Base-by-base conservation (phyloP, 2,797 vertebrate genomes). In the Dromococcyx pavoninus region DNA sequence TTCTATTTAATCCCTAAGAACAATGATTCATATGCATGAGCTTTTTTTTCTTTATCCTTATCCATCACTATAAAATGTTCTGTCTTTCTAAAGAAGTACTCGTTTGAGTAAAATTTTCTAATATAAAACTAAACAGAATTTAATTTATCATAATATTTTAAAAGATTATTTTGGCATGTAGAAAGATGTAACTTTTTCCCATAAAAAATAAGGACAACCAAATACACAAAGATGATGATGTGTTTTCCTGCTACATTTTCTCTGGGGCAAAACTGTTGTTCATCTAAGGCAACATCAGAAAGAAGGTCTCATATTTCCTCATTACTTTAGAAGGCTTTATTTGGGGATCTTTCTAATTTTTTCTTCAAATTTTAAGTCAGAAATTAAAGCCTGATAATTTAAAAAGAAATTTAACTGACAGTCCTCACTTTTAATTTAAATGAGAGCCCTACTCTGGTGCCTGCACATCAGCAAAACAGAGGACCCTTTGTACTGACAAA, bases 81-180 rank as follows among this genome's bases (percentile, higher is more conserved):
- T 73, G 21, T 57, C 81, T 91, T 86, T 8, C 37, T 73, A 57
- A 43, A 92, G 8, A 91, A 14, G 69, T 80, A 44, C 32, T 69
- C 0, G 1, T 69, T 88, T 77, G 6, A 3, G 30, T 86, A 82
- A 86, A 39, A 91, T 91, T 87, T 95, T 95, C 85, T 79, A 57
- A 48, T 35, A 71, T 79, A 74, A 84, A 91, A 72, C 48, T 86
- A 71, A 91, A 89, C 60, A 74, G 50, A 91, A 90, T 89, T 94
- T 35, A 78, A 51, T 93, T 78, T 67, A 80, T 91, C 53, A 56
- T 25, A 43, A 28, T 81, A 66, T 61, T 95, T n/a, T 1, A 39
- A 79, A 57, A 78, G 48, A 58, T 7, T 12, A 78, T 83, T 86
- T 76, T 10, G 18, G 6, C 14, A 79, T 66, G 17, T 21, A 74